Conservation (phyloP, 1,140 invertebrate genomes). For the Oedothorax gibbosus region DNA sequence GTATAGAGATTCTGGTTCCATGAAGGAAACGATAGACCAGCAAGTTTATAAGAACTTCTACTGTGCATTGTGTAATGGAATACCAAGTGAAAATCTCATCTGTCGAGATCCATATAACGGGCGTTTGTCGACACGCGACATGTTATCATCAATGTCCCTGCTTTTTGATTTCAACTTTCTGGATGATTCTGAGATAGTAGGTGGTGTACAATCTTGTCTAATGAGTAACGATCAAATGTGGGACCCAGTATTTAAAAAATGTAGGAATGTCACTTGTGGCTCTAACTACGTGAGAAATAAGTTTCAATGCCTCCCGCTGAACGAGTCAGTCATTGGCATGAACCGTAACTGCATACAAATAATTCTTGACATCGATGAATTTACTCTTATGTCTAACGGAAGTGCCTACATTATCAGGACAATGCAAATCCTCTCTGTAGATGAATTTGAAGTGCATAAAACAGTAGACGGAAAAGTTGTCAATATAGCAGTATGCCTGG, state of each 20-base stretch:
- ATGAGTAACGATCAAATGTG: constrained; percentile 63
- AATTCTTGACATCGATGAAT: constrained; percentile 25
- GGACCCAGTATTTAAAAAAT: constrained; percentile 64
- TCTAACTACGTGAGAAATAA: constrained; percentile 60
- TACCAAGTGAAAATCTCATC: background rate
- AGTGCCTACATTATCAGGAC: constrained; percentile 63
- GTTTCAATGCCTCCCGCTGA: constrained; percentile 59
- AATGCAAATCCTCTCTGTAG: constrained; percentile 22
- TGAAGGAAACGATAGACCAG: background rate
- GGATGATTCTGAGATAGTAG: constrained; percentile 1
- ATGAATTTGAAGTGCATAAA: constrained; percentile 64
- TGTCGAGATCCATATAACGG: background rate
- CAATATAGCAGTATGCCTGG: constrained; percentile 63
- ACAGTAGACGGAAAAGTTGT: constrained; percentile 3
- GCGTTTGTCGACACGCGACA: too few species aligned
- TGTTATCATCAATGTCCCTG: background rate
- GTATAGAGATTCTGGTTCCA: background rate
- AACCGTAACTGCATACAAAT: constrained; percentile 39
- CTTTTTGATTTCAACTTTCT: constrained; percentile 50
- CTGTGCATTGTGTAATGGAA: constrained; percentile 67
- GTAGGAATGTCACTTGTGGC: constrained; percentile 63
- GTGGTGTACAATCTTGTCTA: background rate
- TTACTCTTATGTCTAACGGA: constrained; percentile 55
- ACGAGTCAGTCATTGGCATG: constrained; percentile 1
- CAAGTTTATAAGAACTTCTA: constrained; percentile 68